These are phyloP conservation scores for Melipona bicolor DNA, from an alignment of 2,888 invertebrate species.

Conservation along the genomic window DNA sequence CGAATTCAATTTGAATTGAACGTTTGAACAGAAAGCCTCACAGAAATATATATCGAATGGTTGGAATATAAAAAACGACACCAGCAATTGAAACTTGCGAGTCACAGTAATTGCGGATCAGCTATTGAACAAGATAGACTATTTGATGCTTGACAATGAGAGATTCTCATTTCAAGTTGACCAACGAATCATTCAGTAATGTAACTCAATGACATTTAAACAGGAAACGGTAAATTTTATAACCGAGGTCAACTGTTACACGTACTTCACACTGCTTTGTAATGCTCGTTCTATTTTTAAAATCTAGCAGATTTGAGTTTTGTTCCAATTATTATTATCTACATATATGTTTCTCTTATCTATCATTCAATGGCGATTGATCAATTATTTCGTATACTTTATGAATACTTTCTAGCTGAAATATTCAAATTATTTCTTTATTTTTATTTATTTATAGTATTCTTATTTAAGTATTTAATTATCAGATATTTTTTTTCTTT, in stretches of 20 bases:
- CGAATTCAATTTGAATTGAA: not conserved
- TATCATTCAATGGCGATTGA: not conserved
- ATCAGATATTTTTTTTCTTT: not conserved
- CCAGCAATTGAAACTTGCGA: not conserved
- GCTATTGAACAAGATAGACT: not conserved
- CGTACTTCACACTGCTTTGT: not conserved
- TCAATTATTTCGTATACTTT: not conserved
- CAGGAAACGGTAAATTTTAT: conserved; percentile 44
- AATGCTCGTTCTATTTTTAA: not conserved
- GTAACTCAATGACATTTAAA: conserved; percentile 42
- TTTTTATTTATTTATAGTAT: too few species aligned
- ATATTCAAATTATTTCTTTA: not conserved
- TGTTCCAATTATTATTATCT: not conserved
- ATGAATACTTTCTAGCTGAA: not conserved
- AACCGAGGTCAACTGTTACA: conserved; percentile 1
- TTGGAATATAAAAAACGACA: not conserved
- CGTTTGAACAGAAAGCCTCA: not conserved
- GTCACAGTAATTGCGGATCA: not conserved
- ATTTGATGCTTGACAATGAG: not conserved
- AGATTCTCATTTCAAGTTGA: conserved; percentile 15
- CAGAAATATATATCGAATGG: not conserved
- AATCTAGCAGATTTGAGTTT: not conserved
- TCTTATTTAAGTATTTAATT: too few species aligned
- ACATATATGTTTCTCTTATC: not conserved
- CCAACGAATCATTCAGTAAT: conserved; percentile 24